A percentile compares a stretch with the other conserved stretches of the same genome.
These are phyloP conservation scores for Magallana angulata DNA, from an alignment of 1,140 invertebrate genomes.

Conservation along the genomic window DNA sequence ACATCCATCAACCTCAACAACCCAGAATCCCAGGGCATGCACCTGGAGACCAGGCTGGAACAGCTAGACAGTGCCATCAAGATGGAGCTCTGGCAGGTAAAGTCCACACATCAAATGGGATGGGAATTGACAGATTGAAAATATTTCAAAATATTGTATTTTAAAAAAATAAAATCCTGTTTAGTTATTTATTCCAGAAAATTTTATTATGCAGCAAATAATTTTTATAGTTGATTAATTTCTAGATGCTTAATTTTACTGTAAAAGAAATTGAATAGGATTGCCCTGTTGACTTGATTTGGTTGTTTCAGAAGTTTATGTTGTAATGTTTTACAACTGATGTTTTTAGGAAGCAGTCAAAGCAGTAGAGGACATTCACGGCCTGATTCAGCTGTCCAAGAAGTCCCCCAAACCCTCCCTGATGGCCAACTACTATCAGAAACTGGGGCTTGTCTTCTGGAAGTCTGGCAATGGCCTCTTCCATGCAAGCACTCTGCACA, in stretches of 20 bases:
- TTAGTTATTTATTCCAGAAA: too few species aligned
- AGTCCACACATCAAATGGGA: not conserved
- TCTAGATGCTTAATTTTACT: too few species aligned
- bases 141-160: too few species aligned
- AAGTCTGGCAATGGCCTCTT: conserved; percentile 99
- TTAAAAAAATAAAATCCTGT: too few species aligned
- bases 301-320: too few species aligned
- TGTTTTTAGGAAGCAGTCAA: conserved; percentile 92
- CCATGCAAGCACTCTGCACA: conserved; percentile 97
- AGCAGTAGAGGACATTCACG: conserved; percentile 98
- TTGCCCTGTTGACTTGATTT: too few species aligned
- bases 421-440: conserved; percentile 99
- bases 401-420: conserved; percentile 97
- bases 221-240: too few species aligned
- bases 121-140: too few species aligned
- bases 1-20: conserved; percentile 89
- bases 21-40: conserved; percentile 97
- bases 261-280: too few species aligned
- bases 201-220: too few species aligned
- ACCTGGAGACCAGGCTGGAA: conserved; percentile 96
- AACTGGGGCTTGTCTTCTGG: conserved; percentile 98
- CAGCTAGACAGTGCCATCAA: conserved; percentile 97
- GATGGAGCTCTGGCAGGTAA: conserved; percentile 98
- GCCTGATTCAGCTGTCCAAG: conserved; percentile 96
- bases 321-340: not conserved